These are phyloP conservation scores for Metaphire vulgaris DNA, from an alignment of 1,140 invertebrate genomes.

Conservation along the genomic window DNA sequence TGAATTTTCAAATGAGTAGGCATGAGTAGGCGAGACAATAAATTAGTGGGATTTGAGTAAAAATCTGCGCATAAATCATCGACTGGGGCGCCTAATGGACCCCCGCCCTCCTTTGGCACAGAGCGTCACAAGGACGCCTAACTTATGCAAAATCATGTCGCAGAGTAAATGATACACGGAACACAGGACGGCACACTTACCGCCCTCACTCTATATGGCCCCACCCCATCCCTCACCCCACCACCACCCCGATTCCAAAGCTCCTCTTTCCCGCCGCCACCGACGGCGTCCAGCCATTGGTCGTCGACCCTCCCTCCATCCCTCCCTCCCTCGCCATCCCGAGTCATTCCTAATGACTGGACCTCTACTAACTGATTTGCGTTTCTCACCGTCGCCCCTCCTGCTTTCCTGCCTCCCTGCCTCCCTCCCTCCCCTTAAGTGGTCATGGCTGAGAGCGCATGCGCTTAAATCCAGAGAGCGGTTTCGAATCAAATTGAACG, in stretches of 20 bases:
- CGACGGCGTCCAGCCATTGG: background rate
- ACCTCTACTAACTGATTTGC: background rate
- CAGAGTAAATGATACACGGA: background rate
- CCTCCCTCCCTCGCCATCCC: no score
- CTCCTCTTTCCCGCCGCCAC: background rate
- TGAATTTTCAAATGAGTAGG: no score
- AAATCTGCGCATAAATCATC: background rate
- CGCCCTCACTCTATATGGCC: background rate
- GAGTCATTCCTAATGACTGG: background rate
- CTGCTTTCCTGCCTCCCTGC: no score
- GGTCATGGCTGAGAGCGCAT: background rate
- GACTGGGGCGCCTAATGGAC: background rate
- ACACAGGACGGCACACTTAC: background rate
- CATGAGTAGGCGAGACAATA: no score
- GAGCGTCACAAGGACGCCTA: background rate
- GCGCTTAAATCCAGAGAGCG: background rate
- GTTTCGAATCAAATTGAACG: background rate
- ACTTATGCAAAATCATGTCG: background rate
- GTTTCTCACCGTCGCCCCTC: background rate
- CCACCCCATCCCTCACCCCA: background rate
- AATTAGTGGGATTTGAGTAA: background rate
- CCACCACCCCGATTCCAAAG: background rate
- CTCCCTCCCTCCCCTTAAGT: no score
- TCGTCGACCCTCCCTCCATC: no score
- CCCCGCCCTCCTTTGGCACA: background rate